Base-by-base conservation (phyloP, 2,797 vertebrate species). In the Smutsia temminckii region DNA sequence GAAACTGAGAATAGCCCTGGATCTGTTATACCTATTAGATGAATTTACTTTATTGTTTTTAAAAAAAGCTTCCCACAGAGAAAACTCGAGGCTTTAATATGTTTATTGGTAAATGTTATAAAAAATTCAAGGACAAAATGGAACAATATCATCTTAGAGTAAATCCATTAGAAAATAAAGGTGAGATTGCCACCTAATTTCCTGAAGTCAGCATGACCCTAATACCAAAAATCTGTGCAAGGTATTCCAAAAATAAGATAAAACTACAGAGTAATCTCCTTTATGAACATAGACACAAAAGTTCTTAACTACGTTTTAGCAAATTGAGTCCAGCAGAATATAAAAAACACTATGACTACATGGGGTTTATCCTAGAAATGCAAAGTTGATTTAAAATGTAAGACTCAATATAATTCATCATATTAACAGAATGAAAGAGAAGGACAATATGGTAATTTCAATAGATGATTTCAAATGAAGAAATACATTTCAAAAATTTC, bases 121-220 rank as follows among this genome's bases (percentile, higher is more conserved):
- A 68, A 75, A 85, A 89, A 40, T 53, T 53, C 5, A 80, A 92
- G 27, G 27, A 71, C 77, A 23, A 64, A 83, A 87, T 93, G 69
- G 87, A 94, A 71, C 78, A 72, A 78, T 29, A n/a, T 11, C 17
- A 61, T 77, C 25, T 51, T 72, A 32, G 1, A 59, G 27, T 55
- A 74, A 93, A 75, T 61, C 40, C 17, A 57, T 86, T 40, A 91
- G 87, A 91, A 95, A 91, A 68, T 79, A 46, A 51, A 86, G 29
- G 34, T 77, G 34, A 9, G 34, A 63, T 25, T 18, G 53, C 46
- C 27, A n/a, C 25, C 46, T 68, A 51, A 72, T 59, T 42, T 68
- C 49, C 32, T 66, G 40, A 84, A 61, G 27, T 89, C 10, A 71
- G 55, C 49, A 64, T 78, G 72, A 55, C 11, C 4, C 32, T 46